Base-by-base conservation (phyloP, 2,888 invertebrate genomes). In the Tenthredo livida region DNA sequence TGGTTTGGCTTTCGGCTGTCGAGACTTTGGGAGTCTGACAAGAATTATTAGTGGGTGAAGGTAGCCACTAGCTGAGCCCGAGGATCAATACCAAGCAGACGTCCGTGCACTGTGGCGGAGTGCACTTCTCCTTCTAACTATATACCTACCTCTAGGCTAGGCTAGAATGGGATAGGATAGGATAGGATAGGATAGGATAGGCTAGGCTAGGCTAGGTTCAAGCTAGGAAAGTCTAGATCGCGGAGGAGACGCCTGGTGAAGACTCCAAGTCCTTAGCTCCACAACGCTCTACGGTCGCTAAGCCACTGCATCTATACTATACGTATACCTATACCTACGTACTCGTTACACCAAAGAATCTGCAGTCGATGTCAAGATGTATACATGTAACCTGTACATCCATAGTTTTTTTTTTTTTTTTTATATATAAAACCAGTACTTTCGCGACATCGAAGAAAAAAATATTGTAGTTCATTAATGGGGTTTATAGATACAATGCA, bases 21-120 rank as follows among this genome's bases (percentile, higher is more conserved):
- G 91, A 91, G 92, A 90, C 92, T 92, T 92, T 89, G 90, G 92
- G 93, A 92, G 92, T 92, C 93, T 92, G 93, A 93, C 93, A 93
- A 93, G 93, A 93, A 93, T 93, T 93, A 93, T 93, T 93, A 93
- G 93, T 92, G 93, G 93, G 92, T 91, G 92, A 93, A 93, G 92
- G 92, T 93, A 92, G 92, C 93, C 93, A 91, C 92, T 92, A 92
- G 92, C 92, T 91, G 91, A 92, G 91, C 91, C 91, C 37, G 91
- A 90, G 92, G 93, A 93, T 93, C 93, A 93, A 93, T 93, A 93
- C 93, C 91, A 91, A 92, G 92, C 93, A 93, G 93, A 92, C 92
- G 92, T 93, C 92, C 93, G 92, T 92, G 92, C 92, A 91, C 88
- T 88, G 91, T 90, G 90, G 90, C 90, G 88, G 93, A 93, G 92